Percentiles rank a stretch among this genome's conserved stretches.
Conservation (phyloP, 2,113 vertebrate genomes). For the Syrrhaptes paradoxus region DNA sequence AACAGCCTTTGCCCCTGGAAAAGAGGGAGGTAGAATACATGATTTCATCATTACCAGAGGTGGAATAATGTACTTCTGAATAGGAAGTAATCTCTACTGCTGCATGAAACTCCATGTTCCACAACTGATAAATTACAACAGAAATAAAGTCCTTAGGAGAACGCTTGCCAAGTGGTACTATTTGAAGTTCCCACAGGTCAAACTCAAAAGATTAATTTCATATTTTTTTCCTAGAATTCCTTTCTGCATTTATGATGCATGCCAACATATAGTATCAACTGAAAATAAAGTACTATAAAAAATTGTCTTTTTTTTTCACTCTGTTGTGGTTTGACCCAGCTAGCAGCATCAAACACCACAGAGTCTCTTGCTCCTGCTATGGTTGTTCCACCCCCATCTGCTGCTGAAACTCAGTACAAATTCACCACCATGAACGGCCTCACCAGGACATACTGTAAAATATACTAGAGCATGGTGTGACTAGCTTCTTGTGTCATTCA, state of each 20-base stretch:
- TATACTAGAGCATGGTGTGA: constrained; percentile 13
- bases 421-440: too few species aligned
- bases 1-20: not conserved
- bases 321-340: too few species aligned
- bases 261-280: not conserved
- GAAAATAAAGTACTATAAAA: constrained; percentile 31
- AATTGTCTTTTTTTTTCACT: not conserved
- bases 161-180: not conserved
- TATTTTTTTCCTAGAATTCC: not conserved
- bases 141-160: not conserved
- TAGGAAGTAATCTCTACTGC: not conserved
- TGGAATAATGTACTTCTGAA: not conserved
- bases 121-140: constrained; percentile 6
- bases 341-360: too few species aligned
- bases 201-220: constrained; percentile 5
- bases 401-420: too few species aligned
- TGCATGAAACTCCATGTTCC: not conserved
- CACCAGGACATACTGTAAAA: not conserved
- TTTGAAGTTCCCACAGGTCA: constrained; percentile 1
- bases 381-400: too few species aligned
- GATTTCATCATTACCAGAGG: not conserved
- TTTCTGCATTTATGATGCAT: not conserved
- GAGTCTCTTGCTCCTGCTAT: too few species aligned
- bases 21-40: not conserved
- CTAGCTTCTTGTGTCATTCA: constrained; percentile 4